Base-by-base conservation (phyloP, 1,140 invertebrate species). In the Episyrphus balteatus region DNA sequence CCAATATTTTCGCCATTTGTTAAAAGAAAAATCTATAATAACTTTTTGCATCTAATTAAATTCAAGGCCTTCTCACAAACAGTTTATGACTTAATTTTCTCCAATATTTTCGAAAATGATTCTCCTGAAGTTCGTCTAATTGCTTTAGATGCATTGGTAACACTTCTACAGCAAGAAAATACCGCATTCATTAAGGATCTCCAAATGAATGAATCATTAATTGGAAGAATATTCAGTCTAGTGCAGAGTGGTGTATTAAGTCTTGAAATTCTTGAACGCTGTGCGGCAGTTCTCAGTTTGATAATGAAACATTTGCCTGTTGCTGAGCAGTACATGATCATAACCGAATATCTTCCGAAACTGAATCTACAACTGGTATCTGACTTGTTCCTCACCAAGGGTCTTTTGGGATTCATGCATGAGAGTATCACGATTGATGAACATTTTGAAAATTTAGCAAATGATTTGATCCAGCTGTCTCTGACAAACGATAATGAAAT, bases 301-400 rank as follows among this genome's bases (percentile, higher is more conserved):
- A 57, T 67, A 7, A 55, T 58, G 17, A 53, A 59, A 31, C 51
- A 61, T 26, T 44, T 68, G 37, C 46, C 56, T 5, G 39, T 58
- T 17, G 58, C 60, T 3, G 58, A 68, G 46, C 66, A 68, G 41
- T 59, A 56, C 15, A 55, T 59, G 18, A 54, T 68, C 19, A 51
- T 59, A 1, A 59, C 58, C 21, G 58, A 62, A 38, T 64, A 67
- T 50, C 30, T 68, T 31, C 53, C 58, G 0, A 51, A 43, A 5
- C 42, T 68, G 21, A 53, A 67, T 38, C 42, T 68, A 8, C 49
- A 62, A 38, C 18, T 47, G 9, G 52, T 51, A 0, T 33, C 59
- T 1, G 56, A 68, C 51, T 48, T 68, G 34, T 68, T 56, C 46
- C 42, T 67, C 32, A 57, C 61, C 10, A 61, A 61, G 41, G 66